A percentile compares a stretch with the other conserved stretches of the same genome.
Evolutionary conservation across 2,797 vertebrate genomes (phyloP).

Genomic region (Mormyrops attenuatus): DNA sequence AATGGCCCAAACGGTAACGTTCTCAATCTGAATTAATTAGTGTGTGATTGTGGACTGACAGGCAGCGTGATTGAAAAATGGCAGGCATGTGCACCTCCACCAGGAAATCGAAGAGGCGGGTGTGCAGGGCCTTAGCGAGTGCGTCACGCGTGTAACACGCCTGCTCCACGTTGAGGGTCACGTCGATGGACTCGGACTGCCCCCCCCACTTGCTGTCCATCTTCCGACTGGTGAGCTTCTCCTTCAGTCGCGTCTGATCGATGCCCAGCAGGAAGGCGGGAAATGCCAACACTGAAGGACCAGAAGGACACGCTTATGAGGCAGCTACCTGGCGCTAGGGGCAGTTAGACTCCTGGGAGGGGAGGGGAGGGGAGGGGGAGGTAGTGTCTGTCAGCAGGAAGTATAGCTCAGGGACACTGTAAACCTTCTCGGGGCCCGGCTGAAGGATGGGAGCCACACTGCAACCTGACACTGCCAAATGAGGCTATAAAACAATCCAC

Average conservation of each 20-base stretch:
- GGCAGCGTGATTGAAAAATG: background rate
- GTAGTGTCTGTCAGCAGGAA: background rate
- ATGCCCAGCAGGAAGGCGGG: constrained; percentile 92
- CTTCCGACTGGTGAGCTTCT: constrained; percentile 93
- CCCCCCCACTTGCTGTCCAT: constrained; percentile 99
- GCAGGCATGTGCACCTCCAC: constrained; percentile 74
- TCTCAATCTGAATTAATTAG: background rate
- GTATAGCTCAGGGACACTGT: background rate
- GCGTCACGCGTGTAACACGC: constrained; percentile 93
- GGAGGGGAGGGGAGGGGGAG: too few species aligned
- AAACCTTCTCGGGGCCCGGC: background rate
- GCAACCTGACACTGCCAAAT: background rate
- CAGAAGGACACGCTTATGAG: background rate
- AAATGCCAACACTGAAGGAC: constrained; percentile 81
- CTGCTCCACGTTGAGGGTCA: constrained; percentile 95
- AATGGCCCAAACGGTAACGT: background rate
- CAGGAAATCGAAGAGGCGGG: constrained; percentile 86
- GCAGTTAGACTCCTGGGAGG: background rate
- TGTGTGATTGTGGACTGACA: background rate
- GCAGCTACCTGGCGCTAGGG: background rate
- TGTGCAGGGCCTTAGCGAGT: constrained; percentile 86
- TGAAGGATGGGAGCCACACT: background rate
- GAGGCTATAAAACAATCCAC: background rate
- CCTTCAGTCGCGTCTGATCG: constrained; percentile 82
- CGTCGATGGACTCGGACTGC: constrained; percentile 86